A percentile compares a stretch with the other conserved stretches of the same genome.
phyloP scores from a whole-genome alignment of 1,140 invertebrate species.

The Diorhabda sublineata region DNA sequence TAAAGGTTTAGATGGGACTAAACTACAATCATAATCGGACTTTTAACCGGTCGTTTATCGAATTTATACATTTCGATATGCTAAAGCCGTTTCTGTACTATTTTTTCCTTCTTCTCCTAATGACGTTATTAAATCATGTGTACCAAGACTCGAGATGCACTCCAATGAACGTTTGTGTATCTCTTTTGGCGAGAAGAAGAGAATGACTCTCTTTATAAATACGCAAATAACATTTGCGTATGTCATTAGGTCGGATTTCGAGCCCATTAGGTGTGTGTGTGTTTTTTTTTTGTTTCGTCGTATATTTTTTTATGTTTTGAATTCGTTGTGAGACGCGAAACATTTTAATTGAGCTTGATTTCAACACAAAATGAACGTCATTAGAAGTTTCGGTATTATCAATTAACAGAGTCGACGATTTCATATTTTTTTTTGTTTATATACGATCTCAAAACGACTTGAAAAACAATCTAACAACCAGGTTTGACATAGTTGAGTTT shows the following conservation, averaged over 20 bases:
- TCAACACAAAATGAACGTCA: not conserved
- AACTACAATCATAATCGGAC: too few relatives aligned
- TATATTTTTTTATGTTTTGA: not conserved
- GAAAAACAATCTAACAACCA: too few relatives aligned
- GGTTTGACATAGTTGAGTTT: too few relatives aligned
- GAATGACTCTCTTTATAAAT: slow-evolving; percentile 10
- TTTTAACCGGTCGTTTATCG: too few relatives aligned
- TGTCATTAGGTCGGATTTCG: slow-evolving; percentile 12
- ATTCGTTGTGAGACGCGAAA: not conserved
- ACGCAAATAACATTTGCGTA: slow-evolving; percentile 14
- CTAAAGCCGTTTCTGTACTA: not conserved
- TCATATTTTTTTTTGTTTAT: too few relatives aligned
- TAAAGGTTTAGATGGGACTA: too few relatives aligned
- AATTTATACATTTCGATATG: too few relatives aligned
- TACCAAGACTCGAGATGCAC: slow-evolving; percentile 6
- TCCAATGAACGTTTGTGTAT: slow-evolving; percentile 8
- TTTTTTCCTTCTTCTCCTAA: slow-evolving; percentile 3
- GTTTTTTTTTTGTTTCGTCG: slow-evolving; percentile 4
- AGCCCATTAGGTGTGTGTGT: slow-evolving; percentile 11
- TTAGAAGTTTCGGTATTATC: not conserved
- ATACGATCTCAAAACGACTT: too few relatives aligned
- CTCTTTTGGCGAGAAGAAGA: slow-evolving; percentile 11
- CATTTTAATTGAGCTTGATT: not conserved
- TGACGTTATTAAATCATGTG: slow-evolving; percentile 21
- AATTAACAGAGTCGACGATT: too few relatives aligned